Evolutionary conservation across 2,797 vertebrate species (phyloP), one percentile per base, ranked within the genome.

Genomic region (Champsocephalus esox): DNA sequence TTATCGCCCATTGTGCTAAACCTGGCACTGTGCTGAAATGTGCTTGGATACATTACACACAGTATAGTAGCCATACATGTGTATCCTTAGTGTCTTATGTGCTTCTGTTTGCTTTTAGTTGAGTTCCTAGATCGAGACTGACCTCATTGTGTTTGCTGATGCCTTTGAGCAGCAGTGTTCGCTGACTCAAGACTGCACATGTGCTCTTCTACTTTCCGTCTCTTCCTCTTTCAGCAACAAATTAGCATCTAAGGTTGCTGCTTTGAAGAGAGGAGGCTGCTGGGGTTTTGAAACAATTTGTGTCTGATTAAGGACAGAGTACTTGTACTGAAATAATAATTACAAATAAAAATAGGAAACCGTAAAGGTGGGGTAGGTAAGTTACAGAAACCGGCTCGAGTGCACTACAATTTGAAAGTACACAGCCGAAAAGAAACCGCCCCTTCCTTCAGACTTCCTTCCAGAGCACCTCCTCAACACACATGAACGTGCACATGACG

Each of bases 41-140:
- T 86, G 85, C 82, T 81, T 57, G 43, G 46, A 19, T 52, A 66
- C 49, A n/a, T 79, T 21, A 63, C 57, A 67, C 46, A 68, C 44
- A 62, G 34, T 49, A 34, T 61, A 32, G 13, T 21, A 21, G 45
- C 50, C n/a, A 34, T 41, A 60, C 68, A 72, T 19, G 44, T 78
- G 65, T 79, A 56, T 81, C 58, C 43, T 80, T 9, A 28, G 49
- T 61, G 55, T 48, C 17, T 77, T 38, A 41, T 56, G 55, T 73
- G 12, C 17, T 67, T 73, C 45, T 59, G 9, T 49, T 71, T 60
- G 19, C 56, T 59, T 73, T 73, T 12, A 45, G 34, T 46, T 41
- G 12, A 45, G 16, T 69, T 56, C 52, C 3, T 14, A 38, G n/a
- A 66, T 50, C 2, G 9, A 60, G 55, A 48, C 51, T 43, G 66